These are phyloP conservation scores for Drosophila hamatofila DNA, from an alignment of 2,888 invertebrate species.

Conservation along the genomic window DNA sequence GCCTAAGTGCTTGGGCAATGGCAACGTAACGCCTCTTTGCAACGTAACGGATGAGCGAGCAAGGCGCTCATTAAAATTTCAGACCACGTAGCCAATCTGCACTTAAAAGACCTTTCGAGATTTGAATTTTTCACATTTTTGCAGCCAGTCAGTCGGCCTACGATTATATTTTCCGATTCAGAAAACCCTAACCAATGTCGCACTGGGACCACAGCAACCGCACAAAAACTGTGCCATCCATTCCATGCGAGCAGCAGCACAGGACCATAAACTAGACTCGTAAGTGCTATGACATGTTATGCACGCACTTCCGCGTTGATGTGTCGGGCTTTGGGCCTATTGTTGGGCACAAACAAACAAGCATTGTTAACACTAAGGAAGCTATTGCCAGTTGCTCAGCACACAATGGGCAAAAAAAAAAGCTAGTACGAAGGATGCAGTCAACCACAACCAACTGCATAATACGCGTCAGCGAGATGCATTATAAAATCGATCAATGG, in stretches of 20 bases:
- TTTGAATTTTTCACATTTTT: conserved; percentile 77
- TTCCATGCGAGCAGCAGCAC: not conserved
- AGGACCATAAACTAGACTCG: conserved; percentile 36
- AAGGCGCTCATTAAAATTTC: conserved; percentile 75
- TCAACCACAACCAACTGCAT: not conserved
- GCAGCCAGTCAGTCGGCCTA: conserved; percentile 44
- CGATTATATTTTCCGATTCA: conserved; percentile 40
- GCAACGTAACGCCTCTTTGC: conserved; percentile 39
- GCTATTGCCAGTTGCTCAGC: conserved; percentile 58
- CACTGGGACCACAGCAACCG: conserved; percentile 6
- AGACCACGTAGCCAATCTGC: conserved; percentile 75
- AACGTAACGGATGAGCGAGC: conserved; percentile 26
- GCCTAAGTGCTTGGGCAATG: conserved; percentile 54
- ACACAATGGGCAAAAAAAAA: conserved; percentile 8
- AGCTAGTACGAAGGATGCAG: not conserved
- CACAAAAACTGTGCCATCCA: conserved; percentile 31
- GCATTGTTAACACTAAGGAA: conserved; percentile 68
- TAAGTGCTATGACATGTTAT: conserved; percentile 69
- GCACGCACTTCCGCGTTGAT: conserved; percentile 58
- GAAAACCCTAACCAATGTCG: conserved; percentile 20
- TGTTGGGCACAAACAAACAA: conserved; percentile 65
- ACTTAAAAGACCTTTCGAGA: conserved; percentile 76
- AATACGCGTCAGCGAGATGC: not conserved
- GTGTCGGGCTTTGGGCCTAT: conserved; percentile 24
- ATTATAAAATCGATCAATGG: not conserved